Conservation (phyloP, 1,140 invertebrate species). For the honey bee (Apis mellifera) region DNA sequence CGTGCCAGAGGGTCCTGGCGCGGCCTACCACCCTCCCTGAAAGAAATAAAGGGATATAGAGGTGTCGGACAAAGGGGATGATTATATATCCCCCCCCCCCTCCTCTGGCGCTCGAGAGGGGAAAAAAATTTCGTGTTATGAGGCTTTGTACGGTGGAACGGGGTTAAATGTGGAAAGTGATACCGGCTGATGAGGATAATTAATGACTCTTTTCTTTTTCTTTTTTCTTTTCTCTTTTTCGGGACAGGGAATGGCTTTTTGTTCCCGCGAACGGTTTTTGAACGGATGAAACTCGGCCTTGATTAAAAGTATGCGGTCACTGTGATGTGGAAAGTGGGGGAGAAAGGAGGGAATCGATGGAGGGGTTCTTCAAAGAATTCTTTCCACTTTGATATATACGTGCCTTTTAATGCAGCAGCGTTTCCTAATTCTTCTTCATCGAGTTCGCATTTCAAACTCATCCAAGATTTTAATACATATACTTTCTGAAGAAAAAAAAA, state of each 20-base stretch:
- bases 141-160: neutral
- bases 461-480: too few relatives aligned
- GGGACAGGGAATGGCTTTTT: neutral
- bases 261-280: neutral
- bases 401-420: too few relatives aligned
- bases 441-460: neutral
- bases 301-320: neutral
- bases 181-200: neutral
- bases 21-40: neutral
- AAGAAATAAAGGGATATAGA: conserved; percentile 41
- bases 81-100: conserved; percentile 38
- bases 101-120: neutral
- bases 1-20: neutral
- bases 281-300: neutral
- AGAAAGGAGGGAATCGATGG: too few relatives aligned
- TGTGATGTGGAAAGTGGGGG: neutral
- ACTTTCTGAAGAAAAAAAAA: too few relatives aligned
- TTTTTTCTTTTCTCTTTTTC: neutral
- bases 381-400: too few relatives aligned
- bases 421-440: neutral
- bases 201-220: neutral
- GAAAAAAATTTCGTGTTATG: neutral
- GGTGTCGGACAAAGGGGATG: conserved; percentile 37
- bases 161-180: neutral
- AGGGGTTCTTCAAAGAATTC: too few relatives aligned